These are phyloP conservation scores for Patiria miniata DNA, from an alignment of 35 echinoderm and acorn worm genomes.

Conservation along the genomic window DNA sequence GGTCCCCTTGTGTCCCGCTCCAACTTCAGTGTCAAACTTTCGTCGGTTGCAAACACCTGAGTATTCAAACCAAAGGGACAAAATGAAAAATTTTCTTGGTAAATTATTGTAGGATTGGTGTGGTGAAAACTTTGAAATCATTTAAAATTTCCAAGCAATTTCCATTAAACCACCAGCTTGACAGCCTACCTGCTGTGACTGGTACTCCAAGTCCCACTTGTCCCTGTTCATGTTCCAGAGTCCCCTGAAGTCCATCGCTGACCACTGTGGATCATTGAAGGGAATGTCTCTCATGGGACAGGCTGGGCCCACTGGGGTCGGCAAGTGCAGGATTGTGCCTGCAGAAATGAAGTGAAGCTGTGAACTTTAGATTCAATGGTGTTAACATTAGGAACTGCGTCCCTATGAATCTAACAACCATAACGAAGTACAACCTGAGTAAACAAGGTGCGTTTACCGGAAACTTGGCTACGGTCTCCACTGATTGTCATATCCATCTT, in stretches of 20 bases:
- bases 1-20: conserved; percentile 21
- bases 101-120: neutral
- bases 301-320: neutral
- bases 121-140: neutral
- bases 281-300: neutral
- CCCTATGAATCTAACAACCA: neutral
- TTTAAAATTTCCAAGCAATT: neutral
- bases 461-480: neutral
- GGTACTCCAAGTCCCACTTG: conserved; percentile 21
- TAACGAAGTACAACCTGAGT: neutral
- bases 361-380: neutral
- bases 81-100: neutral
- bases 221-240: conserved; percentile 38
- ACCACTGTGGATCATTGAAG: conserved; percentile 28
- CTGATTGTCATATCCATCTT: neutral
- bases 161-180: neutral
- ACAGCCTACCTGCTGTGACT: conserved; percentile 13
- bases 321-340: conserved; percentile 40
- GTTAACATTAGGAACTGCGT: no score
- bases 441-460: neutral
- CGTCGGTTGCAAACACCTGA: conserved; percentile 6
- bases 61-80: neutral
- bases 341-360: neutral
- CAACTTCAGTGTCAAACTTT: neutral
- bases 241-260: neutral